These are phyloP conservation scores for Leptonema lineaticorne DNA, from an alignment of 1,140 invertebrate species.

Conservation along the genomic window DNA sequence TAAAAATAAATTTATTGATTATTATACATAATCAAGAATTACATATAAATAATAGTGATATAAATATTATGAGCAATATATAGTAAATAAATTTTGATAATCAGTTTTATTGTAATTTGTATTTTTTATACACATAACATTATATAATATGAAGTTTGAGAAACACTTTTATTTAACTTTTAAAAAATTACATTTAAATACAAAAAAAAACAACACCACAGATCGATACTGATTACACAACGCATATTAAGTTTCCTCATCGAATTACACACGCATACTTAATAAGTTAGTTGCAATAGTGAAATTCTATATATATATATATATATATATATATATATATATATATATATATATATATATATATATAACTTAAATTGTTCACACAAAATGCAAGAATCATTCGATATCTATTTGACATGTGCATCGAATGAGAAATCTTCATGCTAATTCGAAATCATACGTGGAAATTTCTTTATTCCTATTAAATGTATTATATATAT, in stretches of 20 bases:
- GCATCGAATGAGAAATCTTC: constrained; percentile 7
- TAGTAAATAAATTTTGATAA: too few relatives aligned
- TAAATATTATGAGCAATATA: too few relatives aligned
- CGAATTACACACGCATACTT: neutral
- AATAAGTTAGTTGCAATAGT: neutral
- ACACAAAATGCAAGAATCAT: neutral
- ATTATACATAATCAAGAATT: too few relatives aligned
- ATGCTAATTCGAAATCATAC: constrained; percentile 5
- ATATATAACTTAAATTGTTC: neutral
- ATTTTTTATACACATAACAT: too few relatives aligned
- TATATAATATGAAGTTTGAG: neutral
- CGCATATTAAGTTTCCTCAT: neutral
- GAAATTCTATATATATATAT: neutral
- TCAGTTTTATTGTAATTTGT: too few relatives aligned
- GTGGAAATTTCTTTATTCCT: too few relatives aligned
- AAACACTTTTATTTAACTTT: neutral
- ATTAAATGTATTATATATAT: neutral
- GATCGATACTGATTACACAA: neutral
- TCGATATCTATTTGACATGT: constrained; percentile 12
- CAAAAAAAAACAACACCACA: too few relatives aligned
- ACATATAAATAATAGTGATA: too few relatives aligned
- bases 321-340: too few relatives aligned
- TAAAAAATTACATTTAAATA: neutral
- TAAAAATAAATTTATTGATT: too few relatives aligned
- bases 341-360: too few relatives aligned